Base-by-base conservation (phyloP, 2,797 vertebrate species). In the Pteropus rufus region DNA sequence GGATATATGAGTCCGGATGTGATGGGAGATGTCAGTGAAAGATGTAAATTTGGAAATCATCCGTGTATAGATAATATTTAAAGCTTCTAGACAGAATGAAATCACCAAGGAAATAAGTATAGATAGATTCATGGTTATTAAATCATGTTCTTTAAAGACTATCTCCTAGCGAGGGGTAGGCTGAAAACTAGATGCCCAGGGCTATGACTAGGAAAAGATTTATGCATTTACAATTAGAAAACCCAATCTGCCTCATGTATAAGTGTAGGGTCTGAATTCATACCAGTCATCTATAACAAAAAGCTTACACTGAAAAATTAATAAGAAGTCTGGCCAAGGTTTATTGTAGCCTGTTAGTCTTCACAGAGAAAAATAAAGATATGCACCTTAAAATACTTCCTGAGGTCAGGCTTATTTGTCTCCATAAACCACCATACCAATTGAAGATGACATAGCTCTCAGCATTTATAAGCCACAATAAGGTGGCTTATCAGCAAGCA, bases 31-130 rank as follows among this genome's bases (percentile, higher is more conserved):
- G 7, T 75, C 84, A 18, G 18, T 77, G 34, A 75, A 84, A 94
- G 10, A 80, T 44, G 14, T 70, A 79, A 85, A 85, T 96, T 93
- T 80, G 31, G 41, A 91, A 88, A 79, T 85, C 9, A 44, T 85
- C 64, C 85, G 23, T 75, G 3, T 92, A 73, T 95, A 70, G 18
- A 65, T 81, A 77, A 60, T 91, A 97, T 76, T 81, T 85, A 89
- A 95, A 95, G 44, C 15, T n/a, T 81, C 31, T 62, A 91, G 29
- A 84, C 10, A 70, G 39, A 19, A 93, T 93, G 60, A 85, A 89
- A 77, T 81, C 52, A 76, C 34, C 4, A 65, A 85, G 34, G 49
- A 93, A 91, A 86, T 96, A 64, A 69, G 2, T 70, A 58, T 56
- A 73, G n/a, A 85, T 69, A 67, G 60, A 85, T 85, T 89, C 24